Base-by-base conservation (phyloP, 2,113 vertebrate genomes). In the Labeo rohita region DNA sequence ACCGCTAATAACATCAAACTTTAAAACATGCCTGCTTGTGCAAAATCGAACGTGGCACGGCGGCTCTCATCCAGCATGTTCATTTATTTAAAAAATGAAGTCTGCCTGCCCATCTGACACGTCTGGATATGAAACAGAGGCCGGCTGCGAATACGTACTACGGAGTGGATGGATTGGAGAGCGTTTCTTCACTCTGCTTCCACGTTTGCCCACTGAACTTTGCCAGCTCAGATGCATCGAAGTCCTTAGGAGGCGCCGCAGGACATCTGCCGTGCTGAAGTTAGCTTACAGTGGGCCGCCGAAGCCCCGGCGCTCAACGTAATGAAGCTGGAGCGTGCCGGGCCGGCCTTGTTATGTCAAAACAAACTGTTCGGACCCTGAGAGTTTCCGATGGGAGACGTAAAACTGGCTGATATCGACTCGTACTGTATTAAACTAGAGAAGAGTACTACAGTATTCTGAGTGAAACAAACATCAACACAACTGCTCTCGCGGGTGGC, bases 331-430 rank as follows among this genome's bases (percentile, higher is more conserved):
- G 21, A 23, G 39, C 79, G 63, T 23, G 39, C 77, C 63, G 56
- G 77, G 77, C 49, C 59, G 18, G 56, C 34, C 78, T 80, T 80
- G 78, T 63, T 47, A 80, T 63, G 78, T 80, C 79, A 47, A 63
- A 80, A 80, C 39, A 65, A 81, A 81, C 79, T 16, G 56, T 34
- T 81, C 66, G 79, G 43, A 49, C 59, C 78, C 34, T 23, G 12
- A 75, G 73, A 0, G 6, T 5, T 39, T 79, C 76, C 52, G 6
- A n/a, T 39, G 52, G 52, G 36, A 61, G 54, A 13, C 3, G 8
- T 23, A 61, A 80, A 80, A 11, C 54, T 61, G 76, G 16, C 52
- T 34, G 3, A 4, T 54, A 28, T 28, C 0, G 47, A 23, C 13
- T 36, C 15, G 15, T 39, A 39, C 39, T 39, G 39, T 56, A 59